These are phyloP conservation scores for Drosophila rhopaloa DNA, from an alignment of 1,140 invertebrate species.

Conservation along the genomic window DNA sequence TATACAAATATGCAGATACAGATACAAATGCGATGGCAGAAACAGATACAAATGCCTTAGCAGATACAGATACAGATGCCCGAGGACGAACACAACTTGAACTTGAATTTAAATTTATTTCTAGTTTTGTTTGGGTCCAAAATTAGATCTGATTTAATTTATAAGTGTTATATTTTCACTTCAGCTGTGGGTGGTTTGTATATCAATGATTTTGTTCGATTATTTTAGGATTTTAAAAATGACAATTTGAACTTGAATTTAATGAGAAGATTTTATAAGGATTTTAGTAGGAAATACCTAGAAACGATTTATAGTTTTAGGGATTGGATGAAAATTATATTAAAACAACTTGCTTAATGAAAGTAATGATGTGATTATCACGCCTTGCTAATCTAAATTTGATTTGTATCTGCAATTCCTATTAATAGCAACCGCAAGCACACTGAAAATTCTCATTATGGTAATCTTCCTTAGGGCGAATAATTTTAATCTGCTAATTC, in stretches of 20 bases:
- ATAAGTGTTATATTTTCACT: conserved; percentile 39
- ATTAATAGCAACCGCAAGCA: conserved; percentile 22
- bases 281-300: no score
- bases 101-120: conserved; percentile 31
- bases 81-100: conserved; percentile 19
- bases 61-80: conserved; percentile 6
- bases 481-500: conserved; percentile 77
- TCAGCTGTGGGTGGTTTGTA: not conserved
- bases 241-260: no score
- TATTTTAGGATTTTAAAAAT: no score
- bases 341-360: not conserved
- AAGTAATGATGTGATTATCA: not conserved
- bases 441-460: conserved; percentile 16
- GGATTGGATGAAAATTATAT: no score
- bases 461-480: conserved; percentile 15
- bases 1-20: conserved; percentile 12
- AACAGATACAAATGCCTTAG: conserved; percentile 3
- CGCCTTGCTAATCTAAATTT: not conserved
- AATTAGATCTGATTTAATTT: conserved; percentile 53
- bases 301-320: no score
- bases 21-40: conserved; percentile 4
- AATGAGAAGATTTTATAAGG: no score
- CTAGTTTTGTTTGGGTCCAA: conserved; percentile 1
- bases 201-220: not conserved
- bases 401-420: not conserved